phyloP scores from a whole-genome alignment of 2,888 invertebrate genomes.

The Sussaba pulchella region DNA sequence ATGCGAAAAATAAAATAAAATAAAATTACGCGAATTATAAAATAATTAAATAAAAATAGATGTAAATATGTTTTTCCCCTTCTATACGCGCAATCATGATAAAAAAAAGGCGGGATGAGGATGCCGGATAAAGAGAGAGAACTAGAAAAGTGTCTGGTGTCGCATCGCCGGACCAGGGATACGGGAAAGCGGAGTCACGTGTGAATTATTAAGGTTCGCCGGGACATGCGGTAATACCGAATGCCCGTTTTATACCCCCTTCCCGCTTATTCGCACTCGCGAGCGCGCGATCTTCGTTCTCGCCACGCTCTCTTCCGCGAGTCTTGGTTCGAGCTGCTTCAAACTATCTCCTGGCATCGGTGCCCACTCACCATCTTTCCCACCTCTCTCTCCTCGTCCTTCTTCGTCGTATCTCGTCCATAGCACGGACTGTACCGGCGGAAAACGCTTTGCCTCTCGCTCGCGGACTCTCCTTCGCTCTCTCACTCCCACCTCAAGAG shows the following conservation, averaged over 20 bases:
- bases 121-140: not conserved
- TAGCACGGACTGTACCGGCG: too few relatives aligned
- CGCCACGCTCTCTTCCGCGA: slow-evolving; percentile 60
- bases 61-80: too few relatives aligned
- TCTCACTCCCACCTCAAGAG: slow-evolving; percentile 78
- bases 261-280: slow-evolving; percentile 13
- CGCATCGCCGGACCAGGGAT: slow-evolving; percentile 52
- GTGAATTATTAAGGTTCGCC: slow-evolving; percentile 79
- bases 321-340: slow-evolving; percentile 48
- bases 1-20: too few relatives aligned
- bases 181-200: slow-evolving; percentile 71
- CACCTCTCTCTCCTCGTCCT: slow-evolving; percentile 67
- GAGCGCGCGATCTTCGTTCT: slow-evolving; percentile 42
- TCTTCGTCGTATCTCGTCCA: not conserved
- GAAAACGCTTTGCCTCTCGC: slow-evolving; percentile 25
- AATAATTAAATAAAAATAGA: too few relatives aligned
- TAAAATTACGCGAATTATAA: too few relatives aligned
- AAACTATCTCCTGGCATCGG: slow-evolving; percentile 65
- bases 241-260: slow-evolving; percentile 24
- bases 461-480: slow-evolving; percentile 65
- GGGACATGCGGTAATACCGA: slow-evolving; percentile 73
- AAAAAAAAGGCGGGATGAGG: too few relatives aligned
- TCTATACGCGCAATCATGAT: too few relatives aligned
- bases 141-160: slow-evolving; percentile 7
- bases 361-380: slow-evolving; percentile 63